Base-by-base conservation (phyloP, 2,113 vertebrate genomes). In the Mormyrus lacerda region DNA sequence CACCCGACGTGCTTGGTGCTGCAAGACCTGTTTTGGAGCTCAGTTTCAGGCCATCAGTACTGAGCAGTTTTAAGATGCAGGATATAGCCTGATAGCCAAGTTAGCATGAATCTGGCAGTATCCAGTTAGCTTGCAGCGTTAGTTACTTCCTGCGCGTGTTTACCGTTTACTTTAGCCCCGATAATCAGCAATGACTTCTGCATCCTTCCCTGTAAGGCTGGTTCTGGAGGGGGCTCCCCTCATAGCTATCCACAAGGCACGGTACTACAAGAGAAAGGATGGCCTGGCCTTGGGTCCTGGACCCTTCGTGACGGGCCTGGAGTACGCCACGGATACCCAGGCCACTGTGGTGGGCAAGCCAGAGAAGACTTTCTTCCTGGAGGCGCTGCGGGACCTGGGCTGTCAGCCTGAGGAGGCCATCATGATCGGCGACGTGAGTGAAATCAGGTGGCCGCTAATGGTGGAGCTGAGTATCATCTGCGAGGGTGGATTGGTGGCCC, bases 341-440 rank as follows among this genome's bases (percentile, higher is more conserved):
- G 97, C 98, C 1, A 96, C 91, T 0, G 97, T 99, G 0, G 98
- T 99, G 91, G 98, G 98, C 17, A 99, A 99, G 87, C 98, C 98
- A 0, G 97, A 98, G 92, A 94, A 93, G 53, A 96, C 96, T 0
- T 99, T 99, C 92, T 99, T 99, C 93, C 92, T 97, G 11, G 97
- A 99, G 94, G 98, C 98, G 2, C 76, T 98, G 90, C 91, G 95
- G 10, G 95, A 95, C 8, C 94, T 93, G 0, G 93, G 13, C 92
- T 97, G 95, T 87, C 88, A 73, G 44, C 96, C 94, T 0, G 94
- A 95, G 91, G 97, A 99, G 93, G 96, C 97, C 0, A 1, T 99
- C 90, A 99, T 99, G 98, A 99, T 99, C 0, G 98, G 98, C 89
- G 98, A 99, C 5, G 98, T 99, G 93, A 89, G 98, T 96, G 83